Evolutionary conservation across 1,140 invertebrate species (phyloP).

Genomic region (Hyphantria cunea): DNA sequence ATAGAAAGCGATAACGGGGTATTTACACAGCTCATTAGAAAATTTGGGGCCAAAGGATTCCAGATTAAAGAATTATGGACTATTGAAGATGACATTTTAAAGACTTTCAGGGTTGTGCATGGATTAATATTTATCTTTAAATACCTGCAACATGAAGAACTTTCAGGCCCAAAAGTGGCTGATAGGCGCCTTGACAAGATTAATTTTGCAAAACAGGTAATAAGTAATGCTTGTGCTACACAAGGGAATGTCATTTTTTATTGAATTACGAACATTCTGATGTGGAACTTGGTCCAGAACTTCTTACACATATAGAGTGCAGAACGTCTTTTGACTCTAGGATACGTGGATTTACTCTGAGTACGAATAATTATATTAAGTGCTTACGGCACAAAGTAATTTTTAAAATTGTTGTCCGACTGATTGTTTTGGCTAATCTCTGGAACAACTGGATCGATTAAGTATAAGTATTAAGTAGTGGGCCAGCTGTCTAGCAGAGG

Average conservation of each 20-base stretch:
- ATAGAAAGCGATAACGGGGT: constrained; percentile 99
- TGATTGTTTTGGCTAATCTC: too few species aligned
- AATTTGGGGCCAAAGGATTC: constrained; percentile 92
- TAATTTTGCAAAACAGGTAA: constrained; percentile 99
- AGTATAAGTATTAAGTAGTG: too few species aligned
- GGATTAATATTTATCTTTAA: constrained; percentile 99
- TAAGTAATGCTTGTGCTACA: constrained; percentile 99
- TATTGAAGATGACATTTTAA: constrained; percentile 94
- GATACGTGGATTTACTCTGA: constrained; percentile 97
- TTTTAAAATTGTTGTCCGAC: too few species aligned
- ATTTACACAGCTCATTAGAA: constrained; percentile 97
- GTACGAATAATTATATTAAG: too few species aligned
- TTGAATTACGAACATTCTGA: constrained; percentile 95
- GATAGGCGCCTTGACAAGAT: constrained; percentile 93
- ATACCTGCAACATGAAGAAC: constrained; percentile 95
- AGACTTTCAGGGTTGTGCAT: constrained; percentile 95
- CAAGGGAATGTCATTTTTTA: constrained; percentile 98
- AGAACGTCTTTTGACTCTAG: constrained; percentile 96
- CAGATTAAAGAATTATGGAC: constrained; percentile 98
- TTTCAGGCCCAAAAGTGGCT: constrained; percentile 91
- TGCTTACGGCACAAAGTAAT: too few species aligned
- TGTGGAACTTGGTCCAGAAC: constrained; percentile 92
- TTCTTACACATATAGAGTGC: constrained; percentile 96
- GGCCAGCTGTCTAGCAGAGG: too few species aligned
- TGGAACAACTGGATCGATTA: too few species aligned